Evolutionary conservation across 2,113 vertebrate genomes (phyloP).

Genomic region (Siniperca knerii): DNA sequence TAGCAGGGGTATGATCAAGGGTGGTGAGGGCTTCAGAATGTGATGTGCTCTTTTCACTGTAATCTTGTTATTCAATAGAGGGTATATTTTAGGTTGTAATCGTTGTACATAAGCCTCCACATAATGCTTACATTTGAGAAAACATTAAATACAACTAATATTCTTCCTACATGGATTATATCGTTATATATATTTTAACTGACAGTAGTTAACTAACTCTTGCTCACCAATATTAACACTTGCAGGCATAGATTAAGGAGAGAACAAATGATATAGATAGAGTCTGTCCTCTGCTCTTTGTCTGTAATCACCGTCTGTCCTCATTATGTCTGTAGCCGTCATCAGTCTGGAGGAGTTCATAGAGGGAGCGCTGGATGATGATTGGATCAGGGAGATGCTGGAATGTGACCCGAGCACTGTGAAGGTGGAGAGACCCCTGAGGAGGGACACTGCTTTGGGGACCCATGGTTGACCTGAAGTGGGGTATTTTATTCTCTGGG

Average conservation of each 20-base stretch:
- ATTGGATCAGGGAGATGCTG: constrained; percentile 85
- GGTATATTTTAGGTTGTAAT: background rate
- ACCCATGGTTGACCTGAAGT: constrained; percentile 38
- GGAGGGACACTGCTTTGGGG: constrained; percentile 46
- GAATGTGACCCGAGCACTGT: constrained; percentile 83
- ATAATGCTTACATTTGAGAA: background rate
- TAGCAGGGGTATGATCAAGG: background rate
- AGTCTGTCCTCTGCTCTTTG: constrained; percentile 21
- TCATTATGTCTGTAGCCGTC: constrained; percentile 71
- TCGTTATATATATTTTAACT: background rate
- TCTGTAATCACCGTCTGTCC: constrained; percentile 31
- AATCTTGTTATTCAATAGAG: background rate
- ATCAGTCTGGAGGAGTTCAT: constrained; percentile 85
- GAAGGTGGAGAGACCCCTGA: constrained; percentile 72
- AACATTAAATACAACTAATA: background rate
- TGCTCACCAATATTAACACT: background rate
- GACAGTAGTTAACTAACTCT: background rate
- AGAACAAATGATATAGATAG: constrained; percentile 16
- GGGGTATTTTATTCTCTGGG: constrained; percentile 12
- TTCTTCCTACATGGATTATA: background rate
- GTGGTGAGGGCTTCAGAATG: background rate
- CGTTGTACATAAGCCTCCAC: background rate
- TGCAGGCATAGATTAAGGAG: background rate
- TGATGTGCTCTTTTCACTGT: background rate
- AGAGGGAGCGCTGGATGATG: constrained; percentile 79